Conservation (phyloP, 2,113 vertebrate species). For the Lepus europaeus region DNA sequence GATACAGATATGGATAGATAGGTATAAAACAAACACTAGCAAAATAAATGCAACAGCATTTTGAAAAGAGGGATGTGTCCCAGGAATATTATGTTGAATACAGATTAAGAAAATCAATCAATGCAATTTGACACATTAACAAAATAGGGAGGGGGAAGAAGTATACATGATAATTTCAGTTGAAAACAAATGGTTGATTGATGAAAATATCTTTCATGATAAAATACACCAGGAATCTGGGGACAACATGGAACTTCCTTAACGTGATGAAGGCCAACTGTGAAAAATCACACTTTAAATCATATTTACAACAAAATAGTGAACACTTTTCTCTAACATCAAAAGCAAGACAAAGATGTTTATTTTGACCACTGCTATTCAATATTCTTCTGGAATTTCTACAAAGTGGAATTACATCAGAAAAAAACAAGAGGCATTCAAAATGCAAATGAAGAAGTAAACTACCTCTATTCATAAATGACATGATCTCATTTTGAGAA, state of each 20-base stretch:
- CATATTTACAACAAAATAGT: neutral
- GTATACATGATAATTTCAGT: neutral
- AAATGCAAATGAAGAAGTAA: neutral
- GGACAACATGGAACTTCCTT: neutral
- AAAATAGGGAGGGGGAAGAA: neutral
- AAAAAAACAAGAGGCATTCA: neutral
- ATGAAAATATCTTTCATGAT: neutral
- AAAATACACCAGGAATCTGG: neutral
- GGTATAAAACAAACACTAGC: neutral
- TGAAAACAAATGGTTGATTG: neutral
- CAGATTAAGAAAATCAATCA: neutral
- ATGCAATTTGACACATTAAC: neutral
- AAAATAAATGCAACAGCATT: neutral
- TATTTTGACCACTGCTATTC: neutral
- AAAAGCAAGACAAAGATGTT: neutral
- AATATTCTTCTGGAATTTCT: neutral
- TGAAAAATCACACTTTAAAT: neutral
- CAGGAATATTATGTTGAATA: neutral
- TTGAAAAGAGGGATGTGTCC: neutral
- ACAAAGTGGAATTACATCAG: neutral
- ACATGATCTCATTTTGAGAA: neutral
- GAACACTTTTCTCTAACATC: neutral
- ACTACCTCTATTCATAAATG: neutral
- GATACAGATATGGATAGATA: no score
- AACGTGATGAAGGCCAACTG: neutral